These are phyloP conservation scores for Asarcornis scutulata DNA, from an alignment of 2,113 vertebrate species.

Conservation along the genomic window DNA sequence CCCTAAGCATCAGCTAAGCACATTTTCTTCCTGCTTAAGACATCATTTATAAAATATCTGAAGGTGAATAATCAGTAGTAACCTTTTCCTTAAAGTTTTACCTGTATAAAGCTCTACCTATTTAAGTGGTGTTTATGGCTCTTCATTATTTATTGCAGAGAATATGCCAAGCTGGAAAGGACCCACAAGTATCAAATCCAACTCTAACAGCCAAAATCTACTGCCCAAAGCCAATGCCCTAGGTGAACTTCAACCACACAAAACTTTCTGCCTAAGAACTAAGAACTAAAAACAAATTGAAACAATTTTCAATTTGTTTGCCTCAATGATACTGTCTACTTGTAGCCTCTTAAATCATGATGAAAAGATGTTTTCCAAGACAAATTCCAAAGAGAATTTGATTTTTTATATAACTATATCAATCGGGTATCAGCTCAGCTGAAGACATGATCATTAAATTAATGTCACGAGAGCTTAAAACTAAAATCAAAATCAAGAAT, in stretches of 20 bases:
- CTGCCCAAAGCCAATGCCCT: not conserved
- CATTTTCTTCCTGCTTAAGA: not conserved
- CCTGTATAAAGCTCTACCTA: not conserved
- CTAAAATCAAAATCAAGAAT: not conserved
- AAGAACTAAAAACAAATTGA: too few relatives aligned
- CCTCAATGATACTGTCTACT: not conserved
- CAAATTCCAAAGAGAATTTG: not conserved
- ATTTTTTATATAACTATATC: not conserved
- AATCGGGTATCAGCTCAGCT: not conserved
- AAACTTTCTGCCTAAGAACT: not conserved
- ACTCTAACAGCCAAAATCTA: not conserved
- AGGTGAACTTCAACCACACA: not conserved
- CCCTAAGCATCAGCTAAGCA: not conserved
- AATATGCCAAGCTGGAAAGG: not conserved
- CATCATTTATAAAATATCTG: not conserved
- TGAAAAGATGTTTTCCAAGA: not conserved
- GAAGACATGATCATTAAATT: not conserved
- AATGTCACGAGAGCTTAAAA: not conserved
- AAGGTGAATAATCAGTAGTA: not conserved
- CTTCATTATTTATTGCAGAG: not conserved
- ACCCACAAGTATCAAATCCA: not conserved
- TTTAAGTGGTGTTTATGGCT: rapidly evolving
- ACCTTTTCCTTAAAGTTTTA: not conserved
- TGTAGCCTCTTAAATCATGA: not conserved
- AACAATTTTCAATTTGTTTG: not conserved